Evolutionary conservation across 2,888 invertebrate species (phyloP).

Genomic region (Nezara viridula): DNA sequence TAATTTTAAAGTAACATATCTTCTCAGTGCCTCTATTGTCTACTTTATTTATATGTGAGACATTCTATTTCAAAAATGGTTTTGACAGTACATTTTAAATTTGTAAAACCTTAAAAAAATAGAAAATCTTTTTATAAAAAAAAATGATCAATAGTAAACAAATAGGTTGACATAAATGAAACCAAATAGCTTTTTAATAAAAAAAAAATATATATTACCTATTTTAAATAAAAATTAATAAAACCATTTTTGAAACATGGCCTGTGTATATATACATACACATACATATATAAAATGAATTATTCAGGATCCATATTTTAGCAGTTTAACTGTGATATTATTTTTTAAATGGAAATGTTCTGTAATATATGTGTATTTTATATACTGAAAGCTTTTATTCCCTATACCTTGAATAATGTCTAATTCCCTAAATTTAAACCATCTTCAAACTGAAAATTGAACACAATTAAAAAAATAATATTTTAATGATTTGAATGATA

Average conservation of each 20-base stretch:
- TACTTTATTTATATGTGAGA: not conserved
- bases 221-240: not conserved
- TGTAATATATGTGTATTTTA: constrained; percentile 20
- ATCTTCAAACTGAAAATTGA: not conserved
- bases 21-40: constrained; percentile 29
- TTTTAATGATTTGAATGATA: too few species aligned
- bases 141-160: not conserved
- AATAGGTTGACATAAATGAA: too few species aligned
- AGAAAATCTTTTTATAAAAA: not conserved
- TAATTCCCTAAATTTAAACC: not conserved
- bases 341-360: constrained; percentile 41
- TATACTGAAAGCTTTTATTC: not conserved
- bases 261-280: not conserved
- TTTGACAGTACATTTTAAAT: not conserved
- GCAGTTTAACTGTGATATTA: constrained; percentile 52
- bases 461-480: too few species aligned
- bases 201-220: too few species aligned
- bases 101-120: not conserved
- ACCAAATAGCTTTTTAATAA: too few species aligned
- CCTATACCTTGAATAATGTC: not conserved
- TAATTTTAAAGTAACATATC: constrained; percentile 19
- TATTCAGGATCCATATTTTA: constrained; percentile 35
- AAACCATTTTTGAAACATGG: not conserved
- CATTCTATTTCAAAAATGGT: not conserved
- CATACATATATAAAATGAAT: not conserved